Evolutionary conservation across 2,888 invertebrate genomes (phyloP), one percentile per base, ranked within the genome.

Genomic region (Himalopsyche tibetana): DNA sequence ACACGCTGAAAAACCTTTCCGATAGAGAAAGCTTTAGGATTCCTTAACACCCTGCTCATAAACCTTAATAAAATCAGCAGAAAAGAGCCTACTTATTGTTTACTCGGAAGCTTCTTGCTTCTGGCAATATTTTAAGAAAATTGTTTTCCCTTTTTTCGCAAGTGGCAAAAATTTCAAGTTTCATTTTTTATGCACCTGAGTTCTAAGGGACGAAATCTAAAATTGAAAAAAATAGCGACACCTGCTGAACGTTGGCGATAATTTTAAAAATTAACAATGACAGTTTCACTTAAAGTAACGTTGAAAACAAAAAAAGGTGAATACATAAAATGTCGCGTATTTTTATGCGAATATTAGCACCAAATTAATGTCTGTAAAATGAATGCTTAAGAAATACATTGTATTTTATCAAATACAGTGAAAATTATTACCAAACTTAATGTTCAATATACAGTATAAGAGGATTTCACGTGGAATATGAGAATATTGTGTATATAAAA

Each of bases 11-110:
- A 63, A 63, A 28, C 63, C 63, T 63, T 63, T 19, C 63, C 63
- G 63, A 63, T 63, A 28, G 63, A 63, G 63, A 63, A 63, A 63
- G 63, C 63, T 63, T 63, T 63, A 63, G 63, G 63, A 63, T 63
- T 63, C 28, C 63, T 63, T 63, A n/a, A 28, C 63, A 63, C 63
- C 63, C 63, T 63, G 19, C 63, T 11, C 63, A 63, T 63, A 63
- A 63, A 63, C 63, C 63, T 63, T 63, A 63, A 63, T 63, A 63
- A 63, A 63, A 63, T 63, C 63, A 63, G 19, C 63, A 63, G 63
- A 63, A 63, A 63, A 28, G 63, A 63, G 63, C 19, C 63, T 63
- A 63, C 63, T 63, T 63, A 63, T 63, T 63, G 63, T 63, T 63
- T 63, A 63, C 63, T 63, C 63, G 63, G 8, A 63, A 63, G 63